Base-by-base conservation (phyloP, 1,140 invertebrate species). In the Saccostrea cuccullata region DNA sequence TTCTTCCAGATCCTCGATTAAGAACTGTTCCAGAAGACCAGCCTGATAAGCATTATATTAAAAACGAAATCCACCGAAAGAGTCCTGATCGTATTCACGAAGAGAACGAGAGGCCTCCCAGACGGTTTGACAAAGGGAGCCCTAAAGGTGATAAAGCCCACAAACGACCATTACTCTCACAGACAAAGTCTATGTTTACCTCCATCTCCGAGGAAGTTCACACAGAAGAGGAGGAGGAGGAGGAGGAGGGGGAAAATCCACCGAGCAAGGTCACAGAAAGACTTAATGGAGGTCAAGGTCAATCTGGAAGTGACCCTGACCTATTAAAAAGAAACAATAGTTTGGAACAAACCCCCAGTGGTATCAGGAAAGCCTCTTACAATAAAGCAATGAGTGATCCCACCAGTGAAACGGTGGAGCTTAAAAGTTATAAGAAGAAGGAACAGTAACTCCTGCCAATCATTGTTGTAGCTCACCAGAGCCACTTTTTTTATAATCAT, bases 361-460 rank as follows among this genome's bases (percentile, higher is more conserved):
- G 23, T 30, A 26, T 30, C 70, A 77, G 70, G 30, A 77, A 77
- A 36, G 0, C 70, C 26, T 77, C 70, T 9, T 77, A 77, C 26
- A 77, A 77, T 26, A 77, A 77, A 30, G 70, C 70, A 77, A 36
- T 77, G 26, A 77, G 70, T 77, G 70, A 77, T 30, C 70, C 70
- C 13, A 77, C 30, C 70, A 77, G 70, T 30, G 70, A 77, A 17
- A 77, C 70, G 2, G 26, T 77, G 11, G 70, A 77, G 26, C 70
- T 77, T 26, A 77, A 77, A 77, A 77, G 70, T 77, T 77, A 77
- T 26, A 77, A 77, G 70, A 77, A 77, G 30, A 77, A 77, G 15
- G 70, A 77, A 36, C 70, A 77, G 30, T 77, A 77, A 77, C 70
- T 30, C 70, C 70, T 77, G 70, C 70, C 70, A 77, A 17, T 67